These are phyloP conservation scores for Ischnus inquisitorius DNA, from an alignment of 2,888 invertebrate species.

Conservation along the genomic window DNA sequence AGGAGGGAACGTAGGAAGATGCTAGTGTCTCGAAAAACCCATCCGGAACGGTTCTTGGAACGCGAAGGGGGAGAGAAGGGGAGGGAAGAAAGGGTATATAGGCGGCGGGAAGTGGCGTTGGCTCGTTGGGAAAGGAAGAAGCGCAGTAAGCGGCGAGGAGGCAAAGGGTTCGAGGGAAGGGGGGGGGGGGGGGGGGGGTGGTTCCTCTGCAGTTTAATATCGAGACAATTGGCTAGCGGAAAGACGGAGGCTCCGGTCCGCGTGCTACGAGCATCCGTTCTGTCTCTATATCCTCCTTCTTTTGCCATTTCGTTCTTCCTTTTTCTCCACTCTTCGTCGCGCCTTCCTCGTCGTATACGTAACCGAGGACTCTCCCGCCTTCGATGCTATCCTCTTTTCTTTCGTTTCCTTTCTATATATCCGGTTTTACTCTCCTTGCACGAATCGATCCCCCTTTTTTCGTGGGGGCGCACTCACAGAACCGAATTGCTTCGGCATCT, in stretches of 20 bases:
- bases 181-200: constrained; percentile 27
- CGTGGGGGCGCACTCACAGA: constrained; percentile 12
- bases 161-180: constrained; percentile 5
- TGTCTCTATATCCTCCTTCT: neutral
- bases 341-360: constrained; percentile 13
- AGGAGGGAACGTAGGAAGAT: constrained; percentile 25
- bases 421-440: constrained; percentile 36
- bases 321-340: neutral
- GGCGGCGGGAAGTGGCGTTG: constrained; percentile 36
- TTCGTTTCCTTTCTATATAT: constrained; percentile 19
- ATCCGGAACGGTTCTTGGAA: constrained; percentile 50
- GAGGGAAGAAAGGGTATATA: constrained; percentile 17
- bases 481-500: constrained; percentile 55
- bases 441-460: constrained; percentile 60
- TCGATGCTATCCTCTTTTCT: constrained; percentile 40
- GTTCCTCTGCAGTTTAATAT: constrained; percentile 67
- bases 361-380: constrained; percentile 7
- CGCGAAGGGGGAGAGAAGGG: constrained; percentile 32
- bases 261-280: constrained; percentile 50
- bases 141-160: constrained; percentile 21
- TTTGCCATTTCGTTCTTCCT: constrained; percentile 22
- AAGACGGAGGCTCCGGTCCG: constrained; percentile 50
- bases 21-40: constrained; percentile 35
- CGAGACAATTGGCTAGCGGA: constrained; percentile 69
- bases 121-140: constrained; percentile 47